These are phyloP conservation scores for Cyclura pinguis DNA, from an alignment of 2,797 vertebrate species.

Conservation along the genomic window DNA sequence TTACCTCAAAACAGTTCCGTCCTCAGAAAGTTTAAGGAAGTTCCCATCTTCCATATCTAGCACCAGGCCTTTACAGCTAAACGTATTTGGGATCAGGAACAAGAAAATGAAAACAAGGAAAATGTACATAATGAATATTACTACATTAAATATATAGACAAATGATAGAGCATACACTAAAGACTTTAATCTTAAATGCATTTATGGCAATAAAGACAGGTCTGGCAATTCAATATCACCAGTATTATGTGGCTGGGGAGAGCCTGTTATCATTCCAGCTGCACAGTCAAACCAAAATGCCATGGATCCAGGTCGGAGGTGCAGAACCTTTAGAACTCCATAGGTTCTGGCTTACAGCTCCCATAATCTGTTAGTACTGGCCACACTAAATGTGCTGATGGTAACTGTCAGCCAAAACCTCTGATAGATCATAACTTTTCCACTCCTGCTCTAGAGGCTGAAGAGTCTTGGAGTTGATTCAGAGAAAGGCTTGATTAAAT, in stretches of 20 bases:
- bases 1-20: constrained; percentile 94
- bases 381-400: too few relatives aligned
- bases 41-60: constrained; percentile 96
- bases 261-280: not conserved
- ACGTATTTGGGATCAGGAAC: constrained; percentile 38
- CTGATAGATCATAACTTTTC: too few relatives aligned
- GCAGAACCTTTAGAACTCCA: too few relatives aligned
- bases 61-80: constrained; percentile 93
- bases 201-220: not conserved
- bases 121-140: not conserved
- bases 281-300: not conserved
- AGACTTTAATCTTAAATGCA: not conserved
- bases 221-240: not conserved
- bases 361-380: too few relatives aligned
- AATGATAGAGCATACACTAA: not conserved
- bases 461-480: not conserved
- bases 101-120: constrained; percentile 43
- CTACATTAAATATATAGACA: not conserved
- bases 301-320: too few relatives aligned
- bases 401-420: too few relatives aligned
- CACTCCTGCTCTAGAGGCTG: not conserved
- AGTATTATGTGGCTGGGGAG: too few relatives aligned
- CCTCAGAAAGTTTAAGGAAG: constrained; percentile 91
- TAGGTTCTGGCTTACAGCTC: too few relatives aligned
- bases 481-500: not conserved